Base-by-base conservation (phyloP, 2,797 vertebrate species). In the Gymnopithys bicolor region DNA sequence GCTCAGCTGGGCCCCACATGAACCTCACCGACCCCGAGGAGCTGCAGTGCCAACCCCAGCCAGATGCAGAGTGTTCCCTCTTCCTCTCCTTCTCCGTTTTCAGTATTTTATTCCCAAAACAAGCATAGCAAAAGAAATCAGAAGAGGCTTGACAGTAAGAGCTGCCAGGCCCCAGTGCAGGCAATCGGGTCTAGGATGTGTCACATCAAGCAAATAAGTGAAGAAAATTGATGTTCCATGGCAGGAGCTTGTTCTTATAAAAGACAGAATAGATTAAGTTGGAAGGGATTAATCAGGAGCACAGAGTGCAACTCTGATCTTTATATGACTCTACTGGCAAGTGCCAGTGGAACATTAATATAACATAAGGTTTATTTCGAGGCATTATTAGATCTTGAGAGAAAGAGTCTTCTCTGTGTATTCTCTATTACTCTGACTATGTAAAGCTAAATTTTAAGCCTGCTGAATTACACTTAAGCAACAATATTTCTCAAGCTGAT, bases 1-100 rank as follows among this genome's bases (percentile, higher is more conserved):
- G 46, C 63, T 69, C 33, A 39, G 59, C 22, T 39, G 60, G 4
- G 63, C 37, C 52, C 0, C 3, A 33, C 4, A 33, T 35, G 49
- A 73, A 27, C n/a, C 23, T 25, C 67, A 43, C 0, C 14, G 14
- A 39, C 39, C 39, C 39, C 0, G 0, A 3, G 11, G 30, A 48
- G 37, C 56, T 59, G 28, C 41, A 14, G 3, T 11, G 28, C 27
- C 17, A 45, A 52, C 27, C 33, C 16, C 53, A 66, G 16, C 5
- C 19, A 45, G 25, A 48, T 6, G 7, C 48, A 60, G 13, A 16
- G 19, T 60, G 25, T 41, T 73, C 53, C 24, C 48, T 56, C 64
- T 32, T 13, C 8, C 58, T 37, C 35, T 10, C 11, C 8, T 35
- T 37, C 35, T 10, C 11, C n/a, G 7, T 46, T 41, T 24, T 41